Conservation (phyloP, 2,888 invertebrate genomes). For the Protonemura montana region DNA sequence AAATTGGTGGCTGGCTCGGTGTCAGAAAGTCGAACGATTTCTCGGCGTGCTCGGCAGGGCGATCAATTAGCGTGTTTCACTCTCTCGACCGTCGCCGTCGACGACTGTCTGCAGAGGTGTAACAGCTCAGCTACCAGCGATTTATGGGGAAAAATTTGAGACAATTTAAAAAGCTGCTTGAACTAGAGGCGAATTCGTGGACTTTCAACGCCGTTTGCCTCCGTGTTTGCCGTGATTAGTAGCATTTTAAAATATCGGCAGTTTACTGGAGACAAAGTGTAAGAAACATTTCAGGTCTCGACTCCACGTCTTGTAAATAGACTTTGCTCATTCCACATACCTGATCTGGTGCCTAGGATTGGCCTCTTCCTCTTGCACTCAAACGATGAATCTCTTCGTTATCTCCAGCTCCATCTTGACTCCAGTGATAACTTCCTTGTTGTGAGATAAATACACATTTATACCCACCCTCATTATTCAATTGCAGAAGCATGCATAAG, state of each 20-base stretch:
- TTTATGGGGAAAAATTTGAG: neutral
- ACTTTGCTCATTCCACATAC: neutral
- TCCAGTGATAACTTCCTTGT: constrained; percentile 7
- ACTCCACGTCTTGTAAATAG: neutral
- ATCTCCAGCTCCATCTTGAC: neutral
- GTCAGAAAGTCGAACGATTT: neutral
- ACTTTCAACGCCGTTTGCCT: neutral
- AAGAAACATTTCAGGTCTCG: neutral
- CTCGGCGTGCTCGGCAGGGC: neutral
- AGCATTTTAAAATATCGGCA: neutral
- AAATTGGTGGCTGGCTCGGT: neutral
- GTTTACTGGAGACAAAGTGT: neutral
- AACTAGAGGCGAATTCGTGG: neutral
- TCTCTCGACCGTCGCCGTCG: neutral
- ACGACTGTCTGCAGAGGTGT: neutral
- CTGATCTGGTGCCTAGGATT: neutral
- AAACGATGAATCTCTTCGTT: constrained; percentile 7
- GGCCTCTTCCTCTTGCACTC: constrained; percentile 7
- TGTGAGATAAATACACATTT: constrained; percentile 12
- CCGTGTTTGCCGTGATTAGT: neutral
- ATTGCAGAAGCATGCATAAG: constrained; percentile 12
- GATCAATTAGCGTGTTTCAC: constrained; percentile 7
- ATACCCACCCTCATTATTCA: constrained; percentile 12
- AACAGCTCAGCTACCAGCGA: neutral
- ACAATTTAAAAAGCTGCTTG: neutral